These are phyloP conservation scores for Acleris cristana DNA, from an alignment of 2,888 invertebrate genomes.

Conservation along the genomic window DNA sequence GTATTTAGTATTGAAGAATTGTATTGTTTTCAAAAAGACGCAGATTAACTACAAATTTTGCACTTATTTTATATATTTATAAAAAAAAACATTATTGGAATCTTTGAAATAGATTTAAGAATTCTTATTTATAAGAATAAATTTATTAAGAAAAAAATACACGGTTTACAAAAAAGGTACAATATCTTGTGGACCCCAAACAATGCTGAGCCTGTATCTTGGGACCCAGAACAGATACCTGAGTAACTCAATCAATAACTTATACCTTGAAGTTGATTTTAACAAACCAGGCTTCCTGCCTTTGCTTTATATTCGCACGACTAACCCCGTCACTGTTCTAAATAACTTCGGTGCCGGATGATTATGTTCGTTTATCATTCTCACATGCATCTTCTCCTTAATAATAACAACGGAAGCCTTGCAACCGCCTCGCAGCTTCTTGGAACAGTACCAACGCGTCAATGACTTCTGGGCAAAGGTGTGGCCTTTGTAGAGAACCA, in stretches of 20 bases:
- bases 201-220: too few species aligned
- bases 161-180: too few species aligned
- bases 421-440: conserved; percentile 15
- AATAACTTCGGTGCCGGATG: conserved; percentile 14
- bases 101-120: too few species aligned
- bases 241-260: neutral
- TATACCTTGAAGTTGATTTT: neutral
- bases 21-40: too few species aligned
- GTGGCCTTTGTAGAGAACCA: conserved; percentile 22
- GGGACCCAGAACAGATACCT: too few species aligned
- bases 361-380: conserved; percentile 5
- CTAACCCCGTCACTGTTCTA: neutral
- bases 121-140: too few species aligned
- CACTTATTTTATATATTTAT: too few species aligned
- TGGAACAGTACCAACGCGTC: neutral
- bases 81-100: too few species aligned
- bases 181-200: too few species aligned
- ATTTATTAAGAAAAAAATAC: too few species aligned
- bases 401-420: conserved; percentile 4
- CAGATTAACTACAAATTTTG: too few species aligned
- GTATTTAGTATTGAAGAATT: too few species aligned
- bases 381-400: neutral
- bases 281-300: neutral
- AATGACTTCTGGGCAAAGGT: neutral
- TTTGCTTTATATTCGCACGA: conserved; percentile 4